Evolutionary conservation across 1,140 invertebrate species (phyloP).

Genomic region (Wasmannia auropunctata): DNA sequence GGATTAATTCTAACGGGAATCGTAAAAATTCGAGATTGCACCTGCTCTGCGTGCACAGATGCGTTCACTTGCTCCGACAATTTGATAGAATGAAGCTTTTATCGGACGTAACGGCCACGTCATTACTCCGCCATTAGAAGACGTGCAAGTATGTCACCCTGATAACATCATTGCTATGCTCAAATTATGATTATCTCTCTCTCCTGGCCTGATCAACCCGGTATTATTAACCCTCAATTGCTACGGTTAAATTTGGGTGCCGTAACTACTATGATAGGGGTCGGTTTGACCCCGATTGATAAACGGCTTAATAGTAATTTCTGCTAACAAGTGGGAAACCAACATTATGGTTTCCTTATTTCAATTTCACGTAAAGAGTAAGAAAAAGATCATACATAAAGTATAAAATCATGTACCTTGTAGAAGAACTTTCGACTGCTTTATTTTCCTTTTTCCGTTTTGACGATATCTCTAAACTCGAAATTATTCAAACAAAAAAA

Average conservation of each 20-base stretch:
- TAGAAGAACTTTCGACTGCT: neutral
- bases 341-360: neutral
- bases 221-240: conserved; percentile 42
- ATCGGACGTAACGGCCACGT: conserved; percentile 42
- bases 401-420: neutral
- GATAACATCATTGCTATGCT: conserved; percentile 53
- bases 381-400: neutral
- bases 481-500: neutral
- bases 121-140: conserved; percentile 34
- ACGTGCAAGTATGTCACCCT: conserved; percentile 38
- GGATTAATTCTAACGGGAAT: neutral
- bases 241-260: conserved; percentile 25
- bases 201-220: conserved; percentile 9
- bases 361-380: neutral
- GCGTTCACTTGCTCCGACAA: conserved; percentile 25
- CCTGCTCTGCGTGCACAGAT: conserved; percentile 29
- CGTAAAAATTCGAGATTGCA: conserved; percentile 17
- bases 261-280: neutral
- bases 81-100: conserved; percentile 46
- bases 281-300: conserved; percentile 40
- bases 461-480: neutral
- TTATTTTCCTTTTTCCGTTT: neutral
- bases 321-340: conserved; percentile 22
- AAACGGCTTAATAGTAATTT: conserved; percentile 23
- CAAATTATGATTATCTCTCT: conserved; percentile 41